Percentiles rank a stretch among this genome's conserved stretches.
These are phyloP conservation scores for Platycnemis pennipes DNA, from an alignment of 2,888 invertebrate genomes.

Conservation along the genomic window DNA sequence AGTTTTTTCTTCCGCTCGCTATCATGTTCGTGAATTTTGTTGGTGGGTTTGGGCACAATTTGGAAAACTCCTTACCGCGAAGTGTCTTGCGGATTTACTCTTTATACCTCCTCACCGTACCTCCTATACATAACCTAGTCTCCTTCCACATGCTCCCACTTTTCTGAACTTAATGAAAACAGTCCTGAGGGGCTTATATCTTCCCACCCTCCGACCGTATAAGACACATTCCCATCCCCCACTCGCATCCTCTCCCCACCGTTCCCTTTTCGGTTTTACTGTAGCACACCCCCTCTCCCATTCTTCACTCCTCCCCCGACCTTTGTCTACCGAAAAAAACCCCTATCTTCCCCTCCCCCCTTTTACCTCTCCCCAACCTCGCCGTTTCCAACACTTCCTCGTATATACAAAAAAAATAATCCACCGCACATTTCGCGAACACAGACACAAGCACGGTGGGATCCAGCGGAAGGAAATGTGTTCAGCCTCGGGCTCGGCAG, in stretches of 20 bases:
- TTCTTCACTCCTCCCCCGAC: neutral
- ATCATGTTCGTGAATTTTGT: slow-evolving; percentile 43
- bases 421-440: slow-evolving; percentile 66
- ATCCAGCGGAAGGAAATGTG: slow-evolving; percentile 52
- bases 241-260: neutral
- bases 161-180: slow-evolving; percentile 56
- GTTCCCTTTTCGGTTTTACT: slow-evolving; percentile 1
- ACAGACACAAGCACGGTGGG: slow-evolving; percentile 24
- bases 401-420: slow-evolving; percentile 36
- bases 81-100: slow-evolving; percentile 58
- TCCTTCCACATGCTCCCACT: slow-evolving; percentile 27
- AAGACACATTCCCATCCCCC: neutral
- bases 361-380: neutral
- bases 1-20: slow-evolving; percentile 1
- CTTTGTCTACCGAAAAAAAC: neutral
- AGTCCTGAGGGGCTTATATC: slow-evolving; percentile 51
- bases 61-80: slow-evolving; percentile 65
- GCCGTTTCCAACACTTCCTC: neutral
- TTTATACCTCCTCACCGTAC: slow-evolving; percentile 20
- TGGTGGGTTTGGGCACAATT: neutral
- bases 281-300: neutral
- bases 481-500: slow-evolving; percentile 62
- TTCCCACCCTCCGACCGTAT: neutral
- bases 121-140: neutral
- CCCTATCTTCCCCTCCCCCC: neutral